Percentiles rank a stretch among this genome's conserved stretches.
These are phyloP conservation scores for Pseudomugil gertrudae DNA, from an alignment of 2,797 vertebrate species.

Conservation along the genomic window DNA sequence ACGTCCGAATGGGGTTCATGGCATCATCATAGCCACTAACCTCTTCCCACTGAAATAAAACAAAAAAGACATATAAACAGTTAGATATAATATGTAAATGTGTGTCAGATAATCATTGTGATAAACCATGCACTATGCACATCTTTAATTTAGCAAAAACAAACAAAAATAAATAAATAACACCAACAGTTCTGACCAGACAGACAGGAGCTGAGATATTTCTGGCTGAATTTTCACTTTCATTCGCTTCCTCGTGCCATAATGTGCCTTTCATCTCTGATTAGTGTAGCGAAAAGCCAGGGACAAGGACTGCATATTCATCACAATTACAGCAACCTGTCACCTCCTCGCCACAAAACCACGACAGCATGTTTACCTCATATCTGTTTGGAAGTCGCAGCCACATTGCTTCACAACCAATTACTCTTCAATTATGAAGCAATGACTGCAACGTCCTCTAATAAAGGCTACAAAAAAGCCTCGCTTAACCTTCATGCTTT, in stretches of 20 bases:
- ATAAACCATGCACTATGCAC: neutral
- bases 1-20: conserved; percentile 97
- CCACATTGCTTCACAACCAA: conserved; percentile 79
- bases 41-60: conserved; percentile 92
- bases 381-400: conserved; percentile 71
- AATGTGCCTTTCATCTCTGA: conserved; percentile 55
- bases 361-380: conserved; percentile 75
- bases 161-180: neutral
- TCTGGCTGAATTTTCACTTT: conserved; percentile 51
- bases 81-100: conserved; percentile 14
- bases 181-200: conserved; percentile 5
- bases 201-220: conserved; percentile 28
- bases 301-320: conserved; percentile 71
- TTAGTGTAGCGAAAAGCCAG: conserved; percentile 64
- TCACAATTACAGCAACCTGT: conserved; percentile 80
- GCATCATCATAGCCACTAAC: conserved; percentile 95
- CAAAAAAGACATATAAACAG: conserved; percentile 30
- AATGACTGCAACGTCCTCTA: conserved; percentile 74
- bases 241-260: conserved; percentile 36
- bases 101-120: conserved; percentile 1
- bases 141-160: conserved; percentile 6
- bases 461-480: conserved; percentile 58
- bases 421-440: conserved; percentile 78
- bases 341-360: conserved; percentile 62
- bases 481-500: conserved; percentile 74